A percentile compares a stretch with the other conserved stretches of the same genome.
Evolutionary conservation across 2,797 vertebrate genomes (phyloP).

Genomic region (Myotis findleyi): DNA sequence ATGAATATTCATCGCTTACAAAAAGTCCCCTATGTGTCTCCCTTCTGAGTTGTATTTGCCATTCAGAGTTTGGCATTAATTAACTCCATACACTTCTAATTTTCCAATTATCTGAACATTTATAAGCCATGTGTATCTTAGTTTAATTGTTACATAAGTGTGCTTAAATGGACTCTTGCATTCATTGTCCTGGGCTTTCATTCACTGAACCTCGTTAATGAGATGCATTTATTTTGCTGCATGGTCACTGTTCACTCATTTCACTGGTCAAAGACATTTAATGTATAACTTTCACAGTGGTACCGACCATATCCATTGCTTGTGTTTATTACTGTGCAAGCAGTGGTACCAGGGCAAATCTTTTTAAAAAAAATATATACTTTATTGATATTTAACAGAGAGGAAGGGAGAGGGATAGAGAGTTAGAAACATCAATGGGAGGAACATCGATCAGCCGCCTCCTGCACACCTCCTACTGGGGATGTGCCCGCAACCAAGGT

Average conservation of each 20-base stretch:
- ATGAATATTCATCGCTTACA: not conserved
- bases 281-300: not conserved
- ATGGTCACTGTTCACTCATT: not conserved
- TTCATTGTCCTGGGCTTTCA: not conserved
- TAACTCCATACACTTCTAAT: not conserved
- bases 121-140: not conserved
- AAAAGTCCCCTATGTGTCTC: not conserved
- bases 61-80: not conserved
- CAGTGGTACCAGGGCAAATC: not conserved
- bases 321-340: not conserved
- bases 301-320: not conserved
- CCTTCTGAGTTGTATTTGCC: not conserved
- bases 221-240: not conserved
- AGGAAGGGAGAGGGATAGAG: too few species aligned
- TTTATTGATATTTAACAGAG: too few species aligned
- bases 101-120: not conserved
- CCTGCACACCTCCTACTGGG: too few species aligned
- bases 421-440: too few species aligned
- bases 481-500: too few species aligned
- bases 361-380: not conserved
- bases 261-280: not conserved
- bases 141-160: not conserved
- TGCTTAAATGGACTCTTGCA: not conserved
- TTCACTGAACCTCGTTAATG: not conserved
- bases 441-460: too few species aligned